Conservation (phyloP, 2,888 invertebrate species). For the Caradrina clavipalpis region DNA sequence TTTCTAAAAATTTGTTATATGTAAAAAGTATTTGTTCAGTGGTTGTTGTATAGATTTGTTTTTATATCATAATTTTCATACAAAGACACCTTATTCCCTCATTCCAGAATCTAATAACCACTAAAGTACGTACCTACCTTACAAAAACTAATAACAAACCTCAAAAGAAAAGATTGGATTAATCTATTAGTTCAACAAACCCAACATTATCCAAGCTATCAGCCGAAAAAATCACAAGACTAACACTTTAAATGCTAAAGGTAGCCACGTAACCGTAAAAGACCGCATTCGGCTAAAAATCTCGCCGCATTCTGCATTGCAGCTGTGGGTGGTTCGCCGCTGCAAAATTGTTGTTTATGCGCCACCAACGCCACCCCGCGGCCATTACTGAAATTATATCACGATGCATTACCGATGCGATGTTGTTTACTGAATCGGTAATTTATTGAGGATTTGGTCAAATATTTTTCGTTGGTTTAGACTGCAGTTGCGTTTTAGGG, state of each 20-base stretch:
- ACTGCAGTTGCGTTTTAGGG: conserved; percentile 3
- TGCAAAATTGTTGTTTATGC: conserved; percentile 75
- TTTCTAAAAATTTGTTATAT: too few relatives aligned
- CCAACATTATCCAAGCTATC: not conserved
- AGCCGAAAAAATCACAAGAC: not conserved
- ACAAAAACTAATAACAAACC: too few relatives aligned
- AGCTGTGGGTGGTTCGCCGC: conserved; percentile 58
- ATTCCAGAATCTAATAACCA: too few relatives aligned
- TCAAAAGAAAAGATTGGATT: too few relatives aligned
- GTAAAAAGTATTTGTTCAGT: too few relatives aligned
- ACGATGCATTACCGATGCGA: conserved; percentile 57
- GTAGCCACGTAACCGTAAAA: conserved; percentile 47
- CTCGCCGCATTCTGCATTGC: conserved; percentile 65
- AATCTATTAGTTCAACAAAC: not conserved
- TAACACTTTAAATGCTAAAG: conserved; percentile 28
- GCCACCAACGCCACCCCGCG: conserved; percentile 61
- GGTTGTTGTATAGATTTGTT: too few relatives aligned
- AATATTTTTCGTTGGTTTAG: not conserved
- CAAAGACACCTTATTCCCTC: too few relatives aligned
- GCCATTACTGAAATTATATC: conserved; percentile 63
- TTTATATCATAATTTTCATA: too few relatives aligned
- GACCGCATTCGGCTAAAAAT: conserved; percentile 64
- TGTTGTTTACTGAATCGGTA: conserved; percentile 53
- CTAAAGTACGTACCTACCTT: too few relatives aligned
- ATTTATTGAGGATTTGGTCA: conserved; percentile 21